Evolutionary conservation across 2,888 invertebrate species (phyloP).

Genomic region (Napeogenes sylphis): DNA sequence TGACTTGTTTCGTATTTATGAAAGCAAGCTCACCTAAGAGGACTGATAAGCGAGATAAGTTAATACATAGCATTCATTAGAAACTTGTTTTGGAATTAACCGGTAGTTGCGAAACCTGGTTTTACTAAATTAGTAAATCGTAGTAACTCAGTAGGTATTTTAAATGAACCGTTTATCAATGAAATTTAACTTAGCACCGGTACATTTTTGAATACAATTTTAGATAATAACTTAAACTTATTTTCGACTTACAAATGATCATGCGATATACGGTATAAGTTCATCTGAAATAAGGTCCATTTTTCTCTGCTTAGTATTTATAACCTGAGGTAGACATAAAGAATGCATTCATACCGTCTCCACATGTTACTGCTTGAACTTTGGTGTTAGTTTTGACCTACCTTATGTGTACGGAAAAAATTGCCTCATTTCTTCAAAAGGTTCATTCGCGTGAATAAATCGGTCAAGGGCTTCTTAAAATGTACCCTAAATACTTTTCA

Average conservation of each 20-base stretch:
- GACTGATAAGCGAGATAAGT: constrained; percentile 23
- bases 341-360: constrained; percentile 35
- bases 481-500: too few species aligned
- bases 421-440: too few species aligned
- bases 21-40: constrained; percentile 11
- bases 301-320: constrained; percentile 32
- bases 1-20: constrained; percentile 20
- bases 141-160: constrained; percentile 11
- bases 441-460: too few species aligned
- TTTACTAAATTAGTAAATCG: constrained; percentile 15
- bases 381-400: constrained; percentile 19
- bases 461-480: too few species aligned
- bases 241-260: neutral
- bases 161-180: neutral
- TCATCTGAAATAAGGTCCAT: constrained; percentile 7
- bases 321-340: constrained; percentile 34
- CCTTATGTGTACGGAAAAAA: neutral
- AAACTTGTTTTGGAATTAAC: constrained; percentile 19
- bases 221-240: too few species aligned
- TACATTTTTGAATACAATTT: too few species aligned
- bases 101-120: constrained; percentile 16
- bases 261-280: constrained; percentile 25
- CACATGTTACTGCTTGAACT: constrained; percentile 37
- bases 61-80: constrained; percentile 16
- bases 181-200: too few species aligned